Evolutionary conservation across 1,140 invertebrate genomes (phyloP).

Genomic region (Conus betulinus): DNA sequence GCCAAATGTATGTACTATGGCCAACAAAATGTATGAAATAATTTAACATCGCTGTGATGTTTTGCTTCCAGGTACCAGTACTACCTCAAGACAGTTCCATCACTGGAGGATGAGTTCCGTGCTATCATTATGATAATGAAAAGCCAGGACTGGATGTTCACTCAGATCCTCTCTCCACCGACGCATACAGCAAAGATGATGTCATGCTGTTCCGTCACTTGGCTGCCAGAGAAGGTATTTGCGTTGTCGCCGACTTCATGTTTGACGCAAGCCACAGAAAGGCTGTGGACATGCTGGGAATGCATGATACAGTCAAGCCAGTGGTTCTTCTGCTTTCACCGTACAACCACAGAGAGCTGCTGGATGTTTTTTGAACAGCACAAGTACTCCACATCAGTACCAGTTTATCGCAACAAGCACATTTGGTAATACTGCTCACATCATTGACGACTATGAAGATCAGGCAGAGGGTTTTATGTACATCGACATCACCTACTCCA

Average conservation of each 20-base stretch:
- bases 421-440: constrained; percentile 41
- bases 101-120: constrained; percentile 85
- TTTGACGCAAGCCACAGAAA: constrained; percentile 27
- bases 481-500: constrained; percentile 41
- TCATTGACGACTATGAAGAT: constrained; percentile 50
- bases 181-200: constrained; percentile 48
- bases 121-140: constrained; percentile 78
- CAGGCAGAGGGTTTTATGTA: constrained; percentile 60
- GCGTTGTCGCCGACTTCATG: constrained; percentile 61
- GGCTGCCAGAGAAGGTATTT: constrained; percentile 68
- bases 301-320: constrained; percentile 52
- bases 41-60: neutral
- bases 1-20: too few species aligned
- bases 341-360: constrained; percentile 44
- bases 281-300: constrained; percentile 46
- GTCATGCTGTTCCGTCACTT: constrained; percentile 52
- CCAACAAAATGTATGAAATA: too few species aligned
- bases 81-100: constrained; percentile 87
- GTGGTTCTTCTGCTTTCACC: constrained; percentile 52
- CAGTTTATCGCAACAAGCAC: constrained; percentile 48
- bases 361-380: constrained; percentile 46
- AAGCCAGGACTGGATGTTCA: constrained; percentile 60
- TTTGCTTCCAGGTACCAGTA: constrained; percentile 83
- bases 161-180: constrained; percentile 57
- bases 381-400: constrained; percentile 42